Base-by-base conservation (phyloP, 2,888 invertebrate genomes). In the Orthosia incerta region DNA sequence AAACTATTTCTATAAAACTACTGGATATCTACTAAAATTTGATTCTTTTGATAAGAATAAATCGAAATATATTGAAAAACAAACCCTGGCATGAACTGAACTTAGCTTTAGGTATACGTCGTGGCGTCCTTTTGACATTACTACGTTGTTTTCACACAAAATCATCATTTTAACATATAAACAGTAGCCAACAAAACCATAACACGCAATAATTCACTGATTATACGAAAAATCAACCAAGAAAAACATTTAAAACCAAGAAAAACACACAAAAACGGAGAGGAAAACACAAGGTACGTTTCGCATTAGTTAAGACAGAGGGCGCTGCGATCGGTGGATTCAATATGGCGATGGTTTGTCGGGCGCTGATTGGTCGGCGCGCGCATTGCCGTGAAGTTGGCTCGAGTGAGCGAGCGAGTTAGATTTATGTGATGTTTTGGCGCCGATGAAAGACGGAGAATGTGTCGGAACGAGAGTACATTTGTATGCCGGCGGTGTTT, bases 391-490 rank as follows among this genome's bases (percentile, higher is more conserved):
- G 85, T 94, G 95, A 95, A 95, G 95, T 96, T 96, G 90, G 93
- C 86, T 91, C 87, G 88, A 84, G 84, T 90, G 94, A 90, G 92
- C 85, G 95, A 96, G 94, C 92, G 95, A 93, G 95, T 91, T 87
- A 90, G 94, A 94, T 94, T 95, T 95, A 96, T 96, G 93, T 92
- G 94, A 92, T 94, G 92, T 93, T 93, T 93, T 93, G 92, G 94
- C 92, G 94, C 93, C 91, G 93, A 94, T 94, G 94, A 95, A 94
- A 94, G 96, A 96, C 92, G 92, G 93, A 94, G 92, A 92, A 95
- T 94, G 93, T 93, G 93, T 95, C 89, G 92, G 91, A 90, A 91
- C 92, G 93, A 91, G 91, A 92, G 90, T 92, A 92, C 93, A 94
- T 95, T 96, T 95, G 96, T 95, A 95, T 95, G 94, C 94, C 89